A percentile compares a stretch with the other conserved stretches of the same genome.
Evolutionary conservation across 2,888 invertebrate species (phyloP).

Genomic region (Drosophila fulvimacula): DNA sequence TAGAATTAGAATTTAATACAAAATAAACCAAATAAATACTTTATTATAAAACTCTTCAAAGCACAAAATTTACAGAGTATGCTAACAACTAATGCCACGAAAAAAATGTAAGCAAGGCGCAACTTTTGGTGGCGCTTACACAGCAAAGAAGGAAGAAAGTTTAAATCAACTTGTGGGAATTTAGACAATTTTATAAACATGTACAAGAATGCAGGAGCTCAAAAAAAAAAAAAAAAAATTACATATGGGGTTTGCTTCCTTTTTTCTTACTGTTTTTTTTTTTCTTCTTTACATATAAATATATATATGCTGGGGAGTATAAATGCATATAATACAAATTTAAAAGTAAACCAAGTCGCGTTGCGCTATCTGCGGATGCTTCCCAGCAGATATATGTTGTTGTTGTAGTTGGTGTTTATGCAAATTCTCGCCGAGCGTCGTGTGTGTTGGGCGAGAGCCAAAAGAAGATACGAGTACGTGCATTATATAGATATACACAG

Average conservation of each 20-base stretch:
- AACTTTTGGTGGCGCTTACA: slow-evolving; percentile 52
- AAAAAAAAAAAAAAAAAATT: slow-evolving; percentile 32
- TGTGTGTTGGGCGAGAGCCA: slow-evolving; percentile 70
- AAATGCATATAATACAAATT: slow-evolving; percentile 75
- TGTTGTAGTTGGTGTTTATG: slow-evolving; percentile 58
- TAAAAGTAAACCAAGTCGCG: slow-evolving; percentile 77
- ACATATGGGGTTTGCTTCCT: slow-evolving; percentile 16
- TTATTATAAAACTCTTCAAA: background rate
- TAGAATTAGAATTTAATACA: too few species aligned
- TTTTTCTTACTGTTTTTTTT: too few species aligned
- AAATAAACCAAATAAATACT: too few species aligned
- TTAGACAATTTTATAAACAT: slow-evolving; percentile 82
- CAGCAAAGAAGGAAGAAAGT: slow-evolving; percentile 64
- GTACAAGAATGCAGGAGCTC: slow-evolving; percentile 39
- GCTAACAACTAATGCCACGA: slow-evolving; percentile 42
- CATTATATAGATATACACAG: slow-evolving; percentile 45
- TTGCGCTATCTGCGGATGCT: slow-evolving; percentile 72
- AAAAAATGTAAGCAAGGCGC: slow-evolving; percentile 43
- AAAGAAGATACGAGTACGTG: slow-evolving; percentile 67
- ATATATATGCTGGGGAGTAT: slow-evolving; percentile 17
- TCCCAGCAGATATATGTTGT: slow-evolving; percentile 24
- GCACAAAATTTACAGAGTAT: background rate
- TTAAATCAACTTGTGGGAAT: slow-evolving; percentile 82
- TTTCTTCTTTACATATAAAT: too few species aligned
- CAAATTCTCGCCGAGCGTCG: slow-evolving; percentile 59